These are phyloP conservation scores for Thera britannica DNA, from an alignment of 2,888 invertebrate genomes.

Conservation along the genomic window DNA sequence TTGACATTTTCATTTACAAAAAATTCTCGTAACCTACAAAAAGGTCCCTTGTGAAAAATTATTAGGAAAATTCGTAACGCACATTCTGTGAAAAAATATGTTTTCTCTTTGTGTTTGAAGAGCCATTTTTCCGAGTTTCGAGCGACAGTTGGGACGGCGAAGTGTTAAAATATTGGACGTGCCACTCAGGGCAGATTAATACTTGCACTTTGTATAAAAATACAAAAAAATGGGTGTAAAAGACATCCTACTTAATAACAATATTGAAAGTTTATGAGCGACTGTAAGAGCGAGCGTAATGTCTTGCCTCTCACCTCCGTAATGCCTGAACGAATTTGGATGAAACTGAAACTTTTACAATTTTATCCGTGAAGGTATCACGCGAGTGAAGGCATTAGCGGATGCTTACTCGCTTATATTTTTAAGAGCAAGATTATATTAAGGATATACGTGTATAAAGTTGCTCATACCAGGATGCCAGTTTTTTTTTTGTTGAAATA, in stretches of 20 bases:
- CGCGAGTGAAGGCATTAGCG: too few relatives aligned
- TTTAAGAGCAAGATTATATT: too few relatives aligned
- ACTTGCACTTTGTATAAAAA: constrained; percentile 16
- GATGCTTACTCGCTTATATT: too few relatives aligned
- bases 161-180: constrained; percentile 36
- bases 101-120: constrained; percentile 62
- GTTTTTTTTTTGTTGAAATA: too few relatives aligned
- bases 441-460: too few relatives aligned
- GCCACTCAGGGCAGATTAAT: constrained; percentile 32
- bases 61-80: constrained; percentile 52
- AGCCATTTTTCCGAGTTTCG: constrained; percentile 58
- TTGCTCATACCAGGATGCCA: too few relatives aligned
- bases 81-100: constrained; percentile 58
- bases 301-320: too few relatives aligned
- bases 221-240: neutral
- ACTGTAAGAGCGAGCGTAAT: too few relatives aligned
- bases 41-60: constrained; percentile 68
- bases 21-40: constrained; percentile 50
- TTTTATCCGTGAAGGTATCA: too few relatives aligned
- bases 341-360: too few relatives aligned
- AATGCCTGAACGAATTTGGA: too few relatives aligned
- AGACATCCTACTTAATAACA: neutral
- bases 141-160: constrained; percentile 46
- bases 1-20: constrained; percentile 51
- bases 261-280: neutral